phyloP scores from a whole-genome alignment of 2,888 invertebrate genomes.

The Phortica magna region DNA sequence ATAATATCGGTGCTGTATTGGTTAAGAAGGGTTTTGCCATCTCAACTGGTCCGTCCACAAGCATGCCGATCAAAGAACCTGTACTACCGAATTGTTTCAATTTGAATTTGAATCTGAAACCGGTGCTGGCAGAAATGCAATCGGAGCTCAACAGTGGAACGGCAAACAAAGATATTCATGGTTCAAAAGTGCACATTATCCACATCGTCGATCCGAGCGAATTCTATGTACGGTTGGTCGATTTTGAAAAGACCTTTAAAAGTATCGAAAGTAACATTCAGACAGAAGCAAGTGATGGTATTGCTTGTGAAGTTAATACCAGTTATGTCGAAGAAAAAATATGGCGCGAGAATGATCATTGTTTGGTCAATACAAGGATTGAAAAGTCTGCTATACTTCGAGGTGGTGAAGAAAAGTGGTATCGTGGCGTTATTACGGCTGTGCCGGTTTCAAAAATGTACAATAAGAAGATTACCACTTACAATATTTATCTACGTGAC shows the following conservation, averaged over 20 bases:
- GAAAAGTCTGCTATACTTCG: conserved; percentile 70
- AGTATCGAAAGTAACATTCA: conserved; percentile 3
- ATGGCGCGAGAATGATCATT: conserved; percentile 80
- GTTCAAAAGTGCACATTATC: conserved; percentile 76
- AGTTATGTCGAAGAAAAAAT: conserved; percentile 42
- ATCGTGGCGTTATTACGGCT: conserved; percentile 79
- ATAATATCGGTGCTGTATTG: conserved; percentile 80
- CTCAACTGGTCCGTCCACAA: conserved; percentile 77
- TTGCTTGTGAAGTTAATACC: not conserved
- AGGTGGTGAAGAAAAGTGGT: conserved; percentile 77
- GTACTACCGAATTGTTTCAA: not conserved
- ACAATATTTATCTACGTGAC: conserved; percentile 83
- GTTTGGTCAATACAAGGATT: conserved; percentile 77
- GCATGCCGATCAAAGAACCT: not conserved
- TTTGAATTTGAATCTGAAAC: not conserved
- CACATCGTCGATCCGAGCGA: conserved; percentile 80
- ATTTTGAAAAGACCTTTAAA: conserved; percentile 72
- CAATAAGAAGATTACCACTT: conserved; percentile 56
- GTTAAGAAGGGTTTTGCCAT: conserved; percentile 79
- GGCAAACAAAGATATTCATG: conserved; percentile 39
- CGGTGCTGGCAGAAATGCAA: not conserved
- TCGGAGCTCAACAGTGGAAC: not conserved
- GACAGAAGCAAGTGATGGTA: not conserved
- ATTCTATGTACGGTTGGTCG: conserved; percentile 81
- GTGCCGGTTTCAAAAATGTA: conserved; percentile 13